These are phyloP conservation scores for Eptatretus burgeri DNA, from an alignment of 2,113 vertebrate species.

Conservation along the genomic window DNA sequence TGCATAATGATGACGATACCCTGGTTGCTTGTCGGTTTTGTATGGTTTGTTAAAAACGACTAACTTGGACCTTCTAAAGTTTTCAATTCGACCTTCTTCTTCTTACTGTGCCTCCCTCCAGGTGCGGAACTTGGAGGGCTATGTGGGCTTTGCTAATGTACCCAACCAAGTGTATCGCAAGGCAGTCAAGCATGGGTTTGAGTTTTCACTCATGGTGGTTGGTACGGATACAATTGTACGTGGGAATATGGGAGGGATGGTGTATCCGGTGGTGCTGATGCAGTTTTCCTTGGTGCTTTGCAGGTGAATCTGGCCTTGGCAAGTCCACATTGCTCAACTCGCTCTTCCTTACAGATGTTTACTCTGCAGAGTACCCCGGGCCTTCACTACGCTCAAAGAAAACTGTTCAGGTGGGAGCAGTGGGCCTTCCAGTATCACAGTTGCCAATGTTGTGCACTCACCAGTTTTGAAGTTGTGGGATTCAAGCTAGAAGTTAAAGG, in stretches of 20 bases:
- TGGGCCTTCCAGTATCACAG: not conserved
- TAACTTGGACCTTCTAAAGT: no score
- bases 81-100: no score
- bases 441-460: no score
- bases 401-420: slow-evolving; percentile 23
- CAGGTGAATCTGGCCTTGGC: slow-evolving; percentile 30
- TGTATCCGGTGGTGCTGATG: not conserved
- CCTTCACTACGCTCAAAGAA: slow-evolving; percentile 30
- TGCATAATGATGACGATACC: no score
- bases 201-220: slow-evolving; percentile 98
- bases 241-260: no score
- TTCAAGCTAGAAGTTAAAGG: no score
- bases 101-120: slow-evolving; percentile 21
- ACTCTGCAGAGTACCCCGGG: slow-evolving; percentile 28
- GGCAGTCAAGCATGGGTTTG: slow-evolving; percentile 92
- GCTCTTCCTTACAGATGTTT: slow-evolving; percentile 28
- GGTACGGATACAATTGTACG: slow-evolving; percentile 19
- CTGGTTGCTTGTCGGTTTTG: no score
- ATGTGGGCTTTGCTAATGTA: slow-evolving; percentile 95
- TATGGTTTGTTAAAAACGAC: no score
- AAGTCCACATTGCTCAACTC: slow-evolving; percentile 36
- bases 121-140: slow-evolving; percentile 97
- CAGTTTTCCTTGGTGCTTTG: not conserved
- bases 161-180: slow-evolving; percentile 98
- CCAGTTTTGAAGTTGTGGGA: no score